phyloP scores from a whole-genome alignment of 1,140 invertebrate genomes.

The Eupristina koningsbergeri region DNA sequence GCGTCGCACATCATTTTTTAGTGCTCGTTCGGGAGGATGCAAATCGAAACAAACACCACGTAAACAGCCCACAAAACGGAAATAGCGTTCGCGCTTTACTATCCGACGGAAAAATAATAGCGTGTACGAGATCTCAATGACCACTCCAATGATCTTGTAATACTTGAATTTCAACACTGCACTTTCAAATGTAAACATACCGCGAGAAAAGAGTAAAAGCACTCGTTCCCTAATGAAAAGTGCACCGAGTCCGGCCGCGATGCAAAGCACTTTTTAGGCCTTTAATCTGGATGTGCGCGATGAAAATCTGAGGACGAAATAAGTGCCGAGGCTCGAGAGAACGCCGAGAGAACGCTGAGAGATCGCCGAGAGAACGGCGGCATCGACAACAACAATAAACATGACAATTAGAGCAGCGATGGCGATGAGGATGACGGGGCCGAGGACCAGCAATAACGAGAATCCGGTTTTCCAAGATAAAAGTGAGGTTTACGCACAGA shows the following conservation, averaged over 20 bases:
- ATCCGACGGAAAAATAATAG: background rate
- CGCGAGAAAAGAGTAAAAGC: background rate
- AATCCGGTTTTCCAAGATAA: conserved; percentile 39
- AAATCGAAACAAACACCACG: background rate
- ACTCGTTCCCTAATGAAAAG: conserved; percentile 4
- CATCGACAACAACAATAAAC: conserved; percentile 27
- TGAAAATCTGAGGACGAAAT: conserved; percentile 24
- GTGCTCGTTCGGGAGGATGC: background rate
- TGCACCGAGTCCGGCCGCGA: background rate
- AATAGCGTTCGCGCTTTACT: conserved; percentile 17
- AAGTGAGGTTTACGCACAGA: background rate
- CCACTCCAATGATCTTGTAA: conserved; percentile 25
- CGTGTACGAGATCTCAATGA: conserved; percentile 16
- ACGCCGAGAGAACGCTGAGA: no score
- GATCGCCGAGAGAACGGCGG: background rate
- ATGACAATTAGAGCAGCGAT: conserved; percentile 37
- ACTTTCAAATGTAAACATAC: conserved; percentile 35
- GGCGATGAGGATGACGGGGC: background rate
- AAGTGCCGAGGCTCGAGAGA: background rate
- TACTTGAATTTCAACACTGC: conserved; percentile 28
- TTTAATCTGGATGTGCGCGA: conserved; percentile 18
- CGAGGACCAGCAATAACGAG: conserved; percentile 22
- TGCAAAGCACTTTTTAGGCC: background rate
- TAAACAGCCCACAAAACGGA: background rate
- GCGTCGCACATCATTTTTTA: no score